Conservation (phyloP, 2,113 vertebrate species). For the Elephas maximus region DNA sequence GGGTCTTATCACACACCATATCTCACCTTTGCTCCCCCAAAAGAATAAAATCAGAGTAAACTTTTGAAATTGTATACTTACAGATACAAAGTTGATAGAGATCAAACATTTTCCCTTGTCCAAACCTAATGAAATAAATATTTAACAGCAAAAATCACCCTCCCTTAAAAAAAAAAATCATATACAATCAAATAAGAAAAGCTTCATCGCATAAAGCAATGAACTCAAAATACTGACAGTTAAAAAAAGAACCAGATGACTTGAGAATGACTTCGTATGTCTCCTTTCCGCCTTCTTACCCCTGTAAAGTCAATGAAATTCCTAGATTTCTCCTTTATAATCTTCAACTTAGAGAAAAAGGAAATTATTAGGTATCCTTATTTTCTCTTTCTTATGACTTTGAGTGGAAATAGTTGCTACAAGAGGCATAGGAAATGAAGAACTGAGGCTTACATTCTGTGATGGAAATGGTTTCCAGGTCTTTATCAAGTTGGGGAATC, state of each 20-base stretch:
- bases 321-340: neutral
- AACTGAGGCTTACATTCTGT: neutral
- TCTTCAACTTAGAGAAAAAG: neutral
- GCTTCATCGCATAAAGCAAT: neutral
- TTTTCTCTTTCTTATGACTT: neutral
- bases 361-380: neutral
- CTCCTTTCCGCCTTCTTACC: neutral
- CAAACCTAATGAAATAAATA: neutral
- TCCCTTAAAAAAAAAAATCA: neutral
- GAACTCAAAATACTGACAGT: neutral
- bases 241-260: neutral
- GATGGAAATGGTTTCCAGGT: neutral
- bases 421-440: neutral
- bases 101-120: neutral
- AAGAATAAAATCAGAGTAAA: neutral
- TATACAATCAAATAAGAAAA: neutral
- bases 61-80: neutral
- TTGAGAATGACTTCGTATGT: neutral
- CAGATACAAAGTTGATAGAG: neutral
- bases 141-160: neutral
- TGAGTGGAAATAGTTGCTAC: neutral
- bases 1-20: neutral
- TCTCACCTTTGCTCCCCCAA: too few species aligned
- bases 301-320: neutral
- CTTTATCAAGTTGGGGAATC: neutral